Evolutionary conservation across 1,140 invertebrate genomes (phyloP).

Genomic region (Mactra quadrangularis): DNA sequence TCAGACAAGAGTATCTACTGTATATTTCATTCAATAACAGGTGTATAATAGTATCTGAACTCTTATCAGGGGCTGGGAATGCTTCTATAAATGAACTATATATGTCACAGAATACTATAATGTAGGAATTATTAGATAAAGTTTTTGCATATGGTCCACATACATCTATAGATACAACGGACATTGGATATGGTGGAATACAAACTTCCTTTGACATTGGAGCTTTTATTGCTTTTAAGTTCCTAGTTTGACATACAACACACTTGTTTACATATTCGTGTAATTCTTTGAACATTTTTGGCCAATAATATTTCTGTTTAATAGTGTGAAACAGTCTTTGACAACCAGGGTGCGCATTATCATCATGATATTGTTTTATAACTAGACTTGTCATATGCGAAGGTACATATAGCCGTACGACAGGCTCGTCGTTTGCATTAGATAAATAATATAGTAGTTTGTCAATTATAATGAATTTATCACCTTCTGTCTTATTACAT

Average conservation of each 20-base stretch:
- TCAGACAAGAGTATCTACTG: slow-evolving; percentile 39
- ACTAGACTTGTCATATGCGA: slow-evolving; percentile 5
- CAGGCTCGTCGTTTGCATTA: slow-evolving; percentile 36
- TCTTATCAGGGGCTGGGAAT: slow-evolving; percentile 55
- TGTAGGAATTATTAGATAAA: slow-evolving; percentile 59
- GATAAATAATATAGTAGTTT: slow-evolving; percentile 57
- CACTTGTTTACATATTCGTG: slow-evolving; percentile 31
- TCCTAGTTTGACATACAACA: slow-evolving; percentile 57
- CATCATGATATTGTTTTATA: slow-evolving; percentile 59
- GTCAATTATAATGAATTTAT: slow-evolving; percentile 45
- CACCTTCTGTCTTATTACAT: slow-evolving; percentile 24
- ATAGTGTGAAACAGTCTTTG: slow-evolving; percentile 39
- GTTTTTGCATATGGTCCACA: slow-evolving; percentile 56
- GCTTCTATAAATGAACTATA: slow-evolving; percentile 61
- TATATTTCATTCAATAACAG: slow-evolving; percentile 65
- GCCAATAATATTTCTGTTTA: slow-evolving; percentile 59
- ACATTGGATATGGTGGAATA: slow-evolving; percentile 51
- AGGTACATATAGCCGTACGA: slow-evolving; percentile 40
- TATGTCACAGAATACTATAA: slow-evolving; percentile 46
- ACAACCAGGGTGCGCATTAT: slow-evolving; percentile 54
- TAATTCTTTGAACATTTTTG: slow-evolving; percentile 53
- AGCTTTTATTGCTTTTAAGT: slow-evolving; percentile 30
- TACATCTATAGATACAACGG: slow-evolving; percentile 60
- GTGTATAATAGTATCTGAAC: slow-evolving; percentile 49
- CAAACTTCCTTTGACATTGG: slow-evolving; percentile 46